Evolutionary conservation across 2,797 vertebrate species (phyloP).

Genomic region (Esox lucius): DNA sequence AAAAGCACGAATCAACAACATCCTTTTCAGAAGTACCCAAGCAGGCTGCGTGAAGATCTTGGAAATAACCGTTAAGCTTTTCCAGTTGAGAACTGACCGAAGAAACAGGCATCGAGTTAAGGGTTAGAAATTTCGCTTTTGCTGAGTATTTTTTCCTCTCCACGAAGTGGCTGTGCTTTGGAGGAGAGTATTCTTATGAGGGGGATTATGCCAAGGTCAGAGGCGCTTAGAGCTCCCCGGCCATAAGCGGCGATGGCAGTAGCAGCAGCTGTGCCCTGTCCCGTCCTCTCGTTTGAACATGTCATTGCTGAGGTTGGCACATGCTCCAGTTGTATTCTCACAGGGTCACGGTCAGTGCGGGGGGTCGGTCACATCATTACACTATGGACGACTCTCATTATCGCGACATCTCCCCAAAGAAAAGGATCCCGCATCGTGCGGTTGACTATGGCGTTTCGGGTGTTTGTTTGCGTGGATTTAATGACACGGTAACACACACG

Average conservation of each 20-base stretch:
- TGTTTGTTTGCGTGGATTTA: neutral
- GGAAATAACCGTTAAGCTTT: neutral
- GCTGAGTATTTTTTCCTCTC: slow-evolving; percentile 48
- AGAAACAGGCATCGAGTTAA: neutral
- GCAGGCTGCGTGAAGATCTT: neutral
- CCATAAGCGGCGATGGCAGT: slow-evolving; percentile 45
- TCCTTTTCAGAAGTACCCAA: neutral
- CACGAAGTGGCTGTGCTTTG: slow-evolving; percentile 47
- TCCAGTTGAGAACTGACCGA: neutral
- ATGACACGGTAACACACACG: neutral
- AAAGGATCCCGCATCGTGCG: neutral
- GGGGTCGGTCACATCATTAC: neutral
- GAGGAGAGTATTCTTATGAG: slow-evolving; percentile 61
- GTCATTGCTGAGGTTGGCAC: slow-evolving; percentile 33
- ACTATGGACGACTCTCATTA: neutral
- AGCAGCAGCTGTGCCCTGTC: neutral
- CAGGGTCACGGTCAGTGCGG: slow-evolving; percentile 1
- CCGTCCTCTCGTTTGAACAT: slow-evolving; percentile 37
- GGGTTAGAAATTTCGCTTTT: slow-evolving; percentile 53
- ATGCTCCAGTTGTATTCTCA: slow-evolving; percentile 2
- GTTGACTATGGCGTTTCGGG: neutral
- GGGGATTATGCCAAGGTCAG: slow-evolving; percentile 77
- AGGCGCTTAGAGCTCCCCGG: slow-evolving; percentile 52
- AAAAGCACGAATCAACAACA: neutral
- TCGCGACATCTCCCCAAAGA: neutral